Evolutionary conservation across 2,113 vertebrate species (phyloP).

Genomic region (Zosterops japonicus): DNA sequence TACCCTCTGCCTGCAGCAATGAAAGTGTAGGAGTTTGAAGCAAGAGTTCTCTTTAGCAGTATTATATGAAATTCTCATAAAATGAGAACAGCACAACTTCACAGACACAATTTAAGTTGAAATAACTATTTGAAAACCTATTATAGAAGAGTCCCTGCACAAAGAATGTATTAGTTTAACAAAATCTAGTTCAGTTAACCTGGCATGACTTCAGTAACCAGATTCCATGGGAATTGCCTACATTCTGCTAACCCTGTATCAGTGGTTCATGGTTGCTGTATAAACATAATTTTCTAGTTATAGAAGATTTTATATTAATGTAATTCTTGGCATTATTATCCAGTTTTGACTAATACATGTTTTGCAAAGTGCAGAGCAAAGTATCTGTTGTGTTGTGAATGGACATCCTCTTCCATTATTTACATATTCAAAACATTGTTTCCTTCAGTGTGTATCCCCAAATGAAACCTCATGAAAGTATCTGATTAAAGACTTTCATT

Average conservation of each 20-base stretch:
- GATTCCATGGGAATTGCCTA: background rate
- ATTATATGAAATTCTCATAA: background rate
- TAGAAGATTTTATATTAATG: background rate
- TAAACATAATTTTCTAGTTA: background rate
- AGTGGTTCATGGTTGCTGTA: background rate
- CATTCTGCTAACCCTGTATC: background rate
- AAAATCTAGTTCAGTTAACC: background rate
- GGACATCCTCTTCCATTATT: background rate
- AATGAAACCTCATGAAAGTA: background rate
- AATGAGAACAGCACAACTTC: background rate
- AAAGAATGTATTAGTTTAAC: background rate
- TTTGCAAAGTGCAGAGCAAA: background rate
- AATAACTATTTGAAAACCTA: background rate
- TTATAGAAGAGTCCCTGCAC: background rate
- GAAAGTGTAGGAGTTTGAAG: background rate
- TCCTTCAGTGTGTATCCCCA: background rate
- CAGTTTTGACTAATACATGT: background rate
- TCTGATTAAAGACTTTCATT: background rate
- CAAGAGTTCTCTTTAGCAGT: background rate
- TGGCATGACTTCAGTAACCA: background rate
- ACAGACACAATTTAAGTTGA: background rate
- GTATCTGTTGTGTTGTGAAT: background rate
- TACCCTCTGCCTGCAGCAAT: background rate
- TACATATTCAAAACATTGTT: background rate
- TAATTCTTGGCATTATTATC: background rate